Evolutionary conservation across 2,113 vertebrate genomes (phyloP), one percentile per base, ranked within the genome.

Genomic region (Trochalopteron elliotii): DNA sequence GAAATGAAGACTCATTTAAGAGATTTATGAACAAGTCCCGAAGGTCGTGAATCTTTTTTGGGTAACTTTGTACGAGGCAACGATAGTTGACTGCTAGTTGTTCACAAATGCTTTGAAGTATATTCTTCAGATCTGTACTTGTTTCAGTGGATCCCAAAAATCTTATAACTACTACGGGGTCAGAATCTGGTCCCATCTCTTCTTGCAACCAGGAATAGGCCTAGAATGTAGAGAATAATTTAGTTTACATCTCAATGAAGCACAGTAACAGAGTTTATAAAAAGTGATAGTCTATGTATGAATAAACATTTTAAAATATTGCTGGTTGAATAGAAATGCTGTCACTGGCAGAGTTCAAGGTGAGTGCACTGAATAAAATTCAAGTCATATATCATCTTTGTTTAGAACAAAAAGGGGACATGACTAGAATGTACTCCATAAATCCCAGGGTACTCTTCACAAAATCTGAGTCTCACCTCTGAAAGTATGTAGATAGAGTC

Each of bases 41-140:
- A 97, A 99, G 99, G 91, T 99, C 99, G n/a, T 99, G 98, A 91
- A 99, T 98, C 97, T 99, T 99, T 98, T 99, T 99, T 60, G 99
- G 99, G 96, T 99, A 98, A 97, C 98, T 99, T 96, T 99, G 99
- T 96, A 99, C 97, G 31, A 99, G 98, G 97, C 99, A 99, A 92
- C 97, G 98, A 96, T 99, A 99, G 97, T 99, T 99, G 96, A 99
- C 96, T 76, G 99, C 99, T 94, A 99, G 95, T 90, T 99, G 99
- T 96, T 99, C 99, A 96, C 99, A 99, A 90, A 99, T 98, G 89
- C 99, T 99, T 96, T 99, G 99, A 82, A 99, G 99, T 87, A 99
- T 98, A 64, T 98, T 98, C 93, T 98, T 99, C 83, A 99, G 98
- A 93, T 99, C 98, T 33, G 97, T 98, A 85, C 99, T 99, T 96